phyloP scores from a whole-genome alignment of 1,140 invertebrate species.

The Oreohelix idahoensis region DNA sequence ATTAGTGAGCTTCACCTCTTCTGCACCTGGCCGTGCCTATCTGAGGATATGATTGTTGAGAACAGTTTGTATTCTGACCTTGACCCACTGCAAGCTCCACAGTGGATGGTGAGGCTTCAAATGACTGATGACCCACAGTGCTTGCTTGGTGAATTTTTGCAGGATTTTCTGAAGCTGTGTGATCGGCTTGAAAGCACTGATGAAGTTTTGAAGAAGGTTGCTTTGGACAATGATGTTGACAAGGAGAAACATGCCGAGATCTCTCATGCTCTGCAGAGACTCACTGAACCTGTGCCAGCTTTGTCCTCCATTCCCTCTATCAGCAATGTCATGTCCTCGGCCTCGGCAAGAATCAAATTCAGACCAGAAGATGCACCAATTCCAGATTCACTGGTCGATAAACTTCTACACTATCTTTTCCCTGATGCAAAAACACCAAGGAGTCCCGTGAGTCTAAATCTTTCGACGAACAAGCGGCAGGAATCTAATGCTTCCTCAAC shows the following conservation, averaged over 20 bases:
- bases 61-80: constrained; percentile 88
- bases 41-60: constrained; percentile 90
- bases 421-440: constrained; percentile 84
- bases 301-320: constrained; percentile 65
- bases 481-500: constrained; percentile 16
- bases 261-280: constrained; percentile 72
- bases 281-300: constrained; percentile 70
- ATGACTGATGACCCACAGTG: constrained; percentile 72
- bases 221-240: constrained; percentile 53
- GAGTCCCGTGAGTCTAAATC: not conserved
- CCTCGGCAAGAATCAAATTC: constrained; percentile 63
- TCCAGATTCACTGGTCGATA: constrained; percentile 81
- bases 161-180: constrained; percentile 70
- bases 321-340: constrained; percentile 62
- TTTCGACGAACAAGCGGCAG: not conserved
- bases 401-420: constrained; percentile 86
- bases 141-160: constrained; percentile 70
- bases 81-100: constrained; percentile 86
- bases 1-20: constrained; percentile 84
- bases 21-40: constrained; percentile 89
- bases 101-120: constrained; percentile 78
- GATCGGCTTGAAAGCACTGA: constrained; percentile 70
- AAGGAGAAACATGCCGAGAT: constrained; percentile 64
- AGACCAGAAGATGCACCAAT: constrained; percentile 80
- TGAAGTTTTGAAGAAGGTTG: constrained; percentile 70